These are phyloP conservation scores for Eudyptes chrysolophus DNA, from an alignment of 2,113 vertebrate genomes.

Conservation along the genomic window DNA sequence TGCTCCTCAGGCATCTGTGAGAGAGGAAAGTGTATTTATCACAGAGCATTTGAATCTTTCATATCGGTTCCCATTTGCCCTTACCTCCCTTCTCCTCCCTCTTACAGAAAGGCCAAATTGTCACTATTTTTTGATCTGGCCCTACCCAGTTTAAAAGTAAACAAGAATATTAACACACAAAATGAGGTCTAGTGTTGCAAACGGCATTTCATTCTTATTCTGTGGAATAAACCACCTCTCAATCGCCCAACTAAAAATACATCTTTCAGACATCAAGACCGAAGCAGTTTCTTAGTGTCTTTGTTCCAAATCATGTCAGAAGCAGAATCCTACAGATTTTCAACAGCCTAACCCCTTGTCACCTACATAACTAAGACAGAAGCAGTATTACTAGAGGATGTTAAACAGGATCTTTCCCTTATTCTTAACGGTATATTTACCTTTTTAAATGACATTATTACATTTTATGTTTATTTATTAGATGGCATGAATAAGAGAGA, in stretches of 20 bases:
- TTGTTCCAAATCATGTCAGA: background rate
- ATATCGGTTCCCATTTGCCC: background rate
- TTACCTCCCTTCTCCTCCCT: background rate
- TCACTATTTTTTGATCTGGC: background rate
- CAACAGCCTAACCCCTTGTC: background rate
- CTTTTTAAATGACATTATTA: background rate
- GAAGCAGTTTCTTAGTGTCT: background rate
- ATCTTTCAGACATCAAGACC: background rate
- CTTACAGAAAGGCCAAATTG: background rate
- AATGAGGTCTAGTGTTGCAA: background rate
- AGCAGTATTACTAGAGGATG: background rate
- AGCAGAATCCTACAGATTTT: background rate
- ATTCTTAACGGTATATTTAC: background rate
- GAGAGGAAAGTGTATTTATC: background rate
- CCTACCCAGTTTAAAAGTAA: background rate
- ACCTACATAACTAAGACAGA: background rate
- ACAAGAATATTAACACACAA: background rate
- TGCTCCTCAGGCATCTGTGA: slow-evolving; percentile 98
- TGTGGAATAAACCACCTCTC: background rate
- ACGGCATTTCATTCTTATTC: background rate
- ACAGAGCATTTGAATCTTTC: background rate
- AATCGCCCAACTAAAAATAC: background rate
- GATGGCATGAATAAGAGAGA: background rate
- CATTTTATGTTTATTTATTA: background rate
- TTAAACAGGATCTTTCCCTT: background rate